phyloP scores from a whole-genome alignment of 2,888 invertebrate species.

The Pristionchus maxplancki region DNA sequence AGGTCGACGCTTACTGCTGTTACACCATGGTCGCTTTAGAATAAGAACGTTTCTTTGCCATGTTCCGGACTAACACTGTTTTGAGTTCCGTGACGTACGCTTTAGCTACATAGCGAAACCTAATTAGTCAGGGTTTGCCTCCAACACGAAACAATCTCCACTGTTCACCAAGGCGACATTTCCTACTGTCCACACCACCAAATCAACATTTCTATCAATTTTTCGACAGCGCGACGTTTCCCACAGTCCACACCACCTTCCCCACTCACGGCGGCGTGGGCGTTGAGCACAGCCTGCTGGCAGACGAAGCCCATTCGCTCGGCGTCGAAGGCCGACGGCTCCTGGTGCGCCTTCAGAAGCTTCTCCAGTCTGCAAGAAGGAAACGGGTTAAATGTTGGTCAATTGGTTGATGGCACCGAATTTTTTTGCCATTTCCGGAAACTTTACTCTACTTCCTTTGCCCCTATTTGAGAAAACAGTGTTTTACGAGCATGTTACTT shows the following conservation, averaged over 20 bases:
- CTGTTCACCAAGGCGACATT: not conserved
- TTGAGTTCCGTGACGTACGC: too few relatives aligned
- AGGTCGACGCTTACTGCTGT: not conserved
- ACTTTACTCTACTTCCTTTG: too few relatives aligned
- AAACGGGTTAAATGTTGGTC: not conserved
- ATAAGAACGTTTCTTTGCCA: too few relatives aligned
- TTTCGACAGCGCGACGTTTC: not conserved
- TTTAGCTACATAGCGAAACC: too few relatives aligned
- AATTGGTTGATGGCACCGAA: too few relatives aligned
- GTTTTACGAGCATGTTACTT: not conserved
- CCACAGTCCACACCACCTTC: not conserved
- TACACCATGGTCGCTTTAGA: not conserved
- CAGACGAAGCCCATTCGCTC: slow-evolving; percentile 86
- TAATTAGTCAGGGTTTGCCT: too few relatives aligned
- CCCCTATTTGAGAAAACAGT: too few relatives aligned
- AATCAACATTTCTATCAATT: not conserved
- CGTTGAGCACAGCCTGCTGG: slow-evolving; percentile 73
- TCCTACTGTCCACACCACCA: slow-evolving; percentile 14
- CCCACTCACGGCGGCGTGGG: slow-evolving; percentile 56
- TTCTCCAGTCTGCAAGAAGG: slow-evolving; percentile 59
- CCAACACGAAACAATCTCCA: too few relatives aligned
- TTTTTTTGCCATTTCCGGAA: too few relatives aligned
- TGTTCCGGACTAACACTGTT: too few relatives aligned
- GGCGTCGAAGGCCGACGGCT: slow-evolving; percentile 84
- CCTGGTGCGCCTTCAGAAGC: slow-evolving; percentile 75